phyloP scores from a whole-genome alignment of 1,140 invertebrate genomes.

The Aradophagus sp. region DNA sequence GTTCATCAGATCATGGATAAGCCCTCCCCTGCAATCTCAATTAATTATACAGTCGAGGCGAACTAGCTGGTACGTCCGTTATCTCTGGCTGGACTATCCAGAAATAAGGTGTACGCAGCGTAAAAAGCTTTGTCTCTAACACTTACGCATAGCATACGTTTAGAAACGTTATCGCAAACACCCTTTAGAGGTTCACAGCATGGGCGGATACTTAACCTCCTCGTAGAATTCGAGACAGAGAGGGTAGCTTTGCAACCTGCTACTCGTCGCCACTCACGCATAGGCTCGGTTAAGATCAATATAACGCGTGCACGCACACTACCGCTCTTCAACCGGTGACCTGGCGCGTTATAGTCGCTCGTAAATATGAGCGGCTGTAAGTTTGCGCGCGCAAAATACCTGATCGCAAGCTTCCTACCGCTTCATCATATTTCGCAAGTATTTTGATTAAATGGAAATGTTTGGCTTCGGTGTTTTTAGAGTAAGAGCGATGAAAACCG shows the following conservation, averaged over 20 bases:
- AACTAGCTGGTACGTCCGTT: slow-evolving; percentile 42
- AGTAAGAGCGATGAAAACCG: slow-evolving; percentile 1
- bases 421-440: slow-evolving; percentile 22
- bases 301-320: slow-evolving; percentile 64
- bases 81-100: slow-evolving; percentile 40
- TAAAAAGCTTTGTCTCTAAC: slow-evolving; percentile 46
- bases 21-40: slow-evolving; percentile 36
- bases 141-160: slow-evolving; percentile 45
- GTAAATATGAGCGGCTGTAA: slow-evolving; percentile 24
- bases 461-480: slow-evolving; percentile 18
- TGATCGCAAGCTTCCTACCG: slow-evolving; percentile 32
- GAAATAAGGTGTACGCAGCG: slow-evolving; percentile 33
- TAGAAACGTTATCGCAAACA: slow-evolving; percentile 44
- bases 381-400: slow-evolving; percentile 29
- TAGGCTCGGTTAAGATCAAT: slow-evolving; percentile 64
- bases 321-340: slow-evolving; percentile 43
- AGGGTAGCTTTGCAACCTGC: slow-evolving; percentile 34
- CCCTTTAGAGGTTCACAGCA: slow-evolving; percentile 35
- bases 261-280: slow-evolving; percentile 61
- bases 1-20: slow-evolving; percentile 43
- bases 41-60: slow-evolving; percentile 53
- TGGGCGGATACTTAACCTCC: slow-evolving; percentile 46
- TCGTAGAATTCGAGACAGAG: slow-evolving; percentile 37
- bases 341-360: slow-evolving; percentile 30
- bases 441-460: slow-evolving; percentile 38